Base-by-base conservation (phyloP, 2,888 invertebrate species). In the Leptinotarsa rubiginosa region DNA sequence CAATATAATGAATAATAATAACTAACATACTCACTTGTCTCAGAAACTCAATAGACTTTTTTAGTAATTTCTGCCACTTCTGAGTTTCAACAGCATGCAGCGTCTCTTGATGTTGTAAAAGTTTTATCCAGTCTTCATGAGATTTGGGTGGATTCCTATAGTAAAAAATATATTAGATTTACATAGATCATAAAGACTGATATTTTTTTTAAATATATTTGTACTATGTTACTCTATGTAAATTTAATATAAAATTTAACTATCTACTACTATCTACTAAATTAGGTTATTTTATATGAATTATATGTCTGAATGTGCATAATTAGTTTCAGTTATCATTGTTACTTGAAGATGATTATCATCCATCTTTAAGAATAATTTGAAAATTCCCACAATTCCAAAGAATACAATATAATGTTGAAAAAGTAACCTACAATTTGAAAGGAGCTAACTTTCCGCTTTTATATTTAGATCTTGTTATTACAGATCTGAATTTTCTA, bases 31-130 rank as follows among this genome's bases (percentile, higher is more conserved):
- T 87, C 89, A 94, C 95, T 92, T 95, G 93, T 87, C 92, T 91
- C 79, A 95, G 89, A 79, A 94, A 90, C 79, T 91, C 89, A 77
- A 94, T 92, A 73, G 95, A 93, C 78, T 91, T 90, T 85, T 92
- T 92, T 73, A 95, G 90, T 80, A 94, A 92, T 83, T 90, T 90
- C 81, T 95, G 92, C 97, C 97, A 97, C 84, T 93, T 94, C 78
- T 92, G 91, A 87, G 96, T 90, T 89, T 97, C 95, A 47, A 92
- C 90, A 75, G 94, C 92, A 88, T 96, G 96, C 65, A 95, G 89
- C 73, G 91, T 90, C 87, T 96, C 93, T 89, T 97, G 96, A 79
- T 94, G 92, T 85, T 94, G 94, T 81, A 97, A 87, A 78, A 96
- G 88, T 80, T 92, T 90, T 74, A 95, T 90, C 96, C 96, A 97